A percentile compares a stretch with the other conserved stretches of the same genome.
These are phyloP conservation scores for Typhlomys cinereus DNA, from an alignment of 2,113 vertebrate genomes.

Conservation along the genomic window DNA sequence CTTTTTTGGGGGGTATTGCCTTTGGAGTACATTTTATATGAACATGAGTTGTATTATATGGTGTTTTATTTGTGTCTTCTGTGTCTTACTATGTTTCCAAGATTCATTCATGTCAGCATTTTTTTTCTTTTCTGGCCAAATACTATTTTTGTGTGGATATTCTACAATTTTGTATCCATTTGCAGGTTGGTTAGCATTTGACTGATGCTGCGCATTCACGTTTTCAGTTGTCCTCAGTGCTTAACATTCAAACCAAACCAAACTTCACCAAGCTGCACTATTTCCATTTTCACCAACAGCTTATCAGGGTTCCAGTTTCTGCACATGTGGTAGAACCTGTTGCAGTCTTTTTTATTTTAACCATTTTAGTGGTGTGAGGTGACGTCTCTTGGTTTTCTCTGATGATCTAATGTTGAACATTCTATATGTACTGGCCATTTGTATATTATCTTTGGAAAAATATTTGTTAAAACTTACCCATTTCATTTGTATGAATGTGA, in stretches of 20 bases:
- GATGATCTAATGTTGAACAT: conserved; percentile 16
- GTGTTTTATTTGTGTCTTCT: conserved; percentile 19
- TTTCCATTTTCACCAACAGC: not conserved
- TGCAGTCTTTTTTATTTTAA: not conserved
- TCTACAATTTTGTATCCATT: not conserved
- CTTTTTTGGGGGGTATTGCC: not conserved
- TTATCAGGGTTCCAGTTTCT: not conserved
- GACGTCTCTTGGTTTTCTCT: not conserved
- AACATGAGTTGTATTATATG: not conserved
- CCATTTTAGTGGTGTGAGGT: not conserved
- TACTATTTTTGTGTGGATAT: not conserved
- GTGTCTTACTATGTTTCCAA: conserved; percentile 1
- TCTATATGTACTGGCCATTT: not conserved
- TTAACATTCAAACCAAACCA: not conserved
- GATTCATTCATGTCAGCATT: not conserved
- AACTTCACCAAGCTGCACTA: too few relatives aligned
- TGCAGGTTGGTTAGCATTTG: not conserved
- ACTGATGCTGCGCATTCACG: not conserved
- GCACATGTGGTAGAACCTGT: not conserved
- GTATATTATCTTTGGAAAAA: conserved; percentile 20
- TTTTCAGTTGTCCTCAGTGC: conserved; percentile 6
- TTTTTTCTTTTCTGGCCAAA: not conserved
- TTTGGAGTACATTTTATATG: not conserved
- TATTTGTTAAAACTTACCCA: not conserved
- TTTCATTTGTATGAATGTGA: not conserved